Evolutionary conservation across 2,888 invertebrate species (phyloP), one percentile per base, ranked within the genome.

Genomic region (Mimas tiliae): DNA sequence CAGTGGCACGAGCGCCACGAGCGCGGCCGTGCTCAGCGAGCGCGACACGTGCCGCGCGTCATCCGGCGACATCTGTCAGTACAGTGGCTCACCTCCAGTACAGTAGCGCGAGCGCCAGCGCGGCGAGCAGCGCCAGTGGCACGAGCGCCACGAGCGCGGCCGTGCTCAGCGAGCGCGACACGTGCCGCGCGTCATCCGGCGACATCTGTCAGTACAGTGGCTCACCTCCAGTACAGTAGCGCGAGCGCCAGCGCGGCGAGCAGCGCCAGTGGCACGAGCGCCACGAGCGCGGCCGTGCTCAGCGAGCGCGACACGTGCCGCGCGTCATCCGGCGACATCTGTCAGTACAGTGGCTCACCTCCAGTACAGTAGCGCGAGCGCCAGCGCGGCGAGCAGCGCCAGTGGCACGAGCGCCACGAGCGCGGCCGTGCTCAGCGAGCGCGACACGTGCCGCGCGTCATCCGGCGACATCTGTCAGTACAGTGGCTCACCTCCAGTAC

Each of bases 181-280:
- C 4, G 78, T 14, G 19, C 14, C 58, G 63, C n/a, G 66, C 76
- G 19, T 78, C 81, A 1, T 75, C 78, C 7, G 88, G 42, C 11
- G 42, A 42, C 42, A 42, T 42, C 42, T 42, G 11, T 42, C 42
- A 42, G 42, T 42, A 42, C 6, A 42, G 42, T 42, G 42, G 71
- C 74, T 72, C 52, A 86, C 91, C 90, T 85, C 90, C 91, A 91
- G 66, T 91, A 92, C 0, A 90, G 67, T 4, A 91, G 72, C 0
- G 87, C 90, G 0, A 87, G 84, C 0, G 83, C 82, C 2, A 84
- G 73, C 0, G 87, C 85, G 0, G 85, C 88, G 11, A 89, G 72
- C 70, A 92, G 69, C 7, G 87, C 84, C 9, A 89, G 74, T 12
- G 88, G 80, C 42, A 87, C 79, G 52, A 52, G 52, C 52, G 52